phyloP scores from a whole-genome alignment of 2,888 invertebrate genomes.

The Callosobruchus maculatus region DNA sequence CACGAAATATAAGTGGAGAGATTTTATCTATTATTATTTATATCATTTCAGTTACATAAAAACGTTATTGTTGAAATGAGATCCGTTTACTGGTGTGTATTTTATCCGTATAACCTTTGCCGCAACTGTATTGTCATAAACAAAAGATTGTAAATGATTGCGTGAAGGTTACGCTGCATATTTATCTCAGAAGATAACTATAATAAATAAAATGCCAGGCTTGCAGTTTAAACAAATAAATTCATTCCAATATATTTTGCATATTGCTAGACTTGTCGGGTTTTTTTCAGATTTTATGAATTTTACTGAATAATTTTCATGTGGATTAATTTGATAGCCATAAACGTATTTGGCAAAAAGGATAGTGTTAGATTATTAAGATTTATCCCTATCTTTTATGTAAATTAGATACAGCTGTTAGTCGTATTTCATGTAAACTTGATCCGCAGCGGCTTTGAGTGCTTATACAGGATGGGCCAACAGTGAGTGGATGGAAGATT shows the following conservation, averaged over 20 bases:
- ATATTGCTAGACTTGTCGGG: neutral
- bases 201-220: neutral
- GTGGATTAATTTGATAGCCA: neutral
- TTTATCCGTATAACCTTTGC: neutral
- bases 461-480: too few relatives aligned
- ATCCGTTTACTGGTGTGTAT: neutral
- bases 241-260: neutral
- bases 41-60: neutral
- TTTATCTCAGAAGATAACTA: neutral
- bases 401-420: too few relatives aligned
- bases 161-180: neutral
- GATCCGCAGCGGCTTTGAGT: too few relatives aligned
- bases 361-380: too few relatives aligned
- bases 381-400: too few relatives aligned
- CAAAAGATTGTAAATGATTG: neutral
- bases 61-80: neutral
- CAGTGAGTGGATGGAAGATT: too few relatives aligned
- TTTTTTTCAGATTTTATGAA: neutral
- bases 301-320: neutral
- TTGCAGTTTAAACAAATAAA: neutral
- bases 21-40: neutral
- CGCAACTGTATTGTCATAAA: neutral
- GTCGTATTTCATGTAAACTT: too few relatives aligned
- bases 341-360: neutral
- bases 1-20: neutral